Base-by-base conservation (phyloP, 2,113 vertebrate genomes). In the Acanthochromis polyacanthus region DNA sequence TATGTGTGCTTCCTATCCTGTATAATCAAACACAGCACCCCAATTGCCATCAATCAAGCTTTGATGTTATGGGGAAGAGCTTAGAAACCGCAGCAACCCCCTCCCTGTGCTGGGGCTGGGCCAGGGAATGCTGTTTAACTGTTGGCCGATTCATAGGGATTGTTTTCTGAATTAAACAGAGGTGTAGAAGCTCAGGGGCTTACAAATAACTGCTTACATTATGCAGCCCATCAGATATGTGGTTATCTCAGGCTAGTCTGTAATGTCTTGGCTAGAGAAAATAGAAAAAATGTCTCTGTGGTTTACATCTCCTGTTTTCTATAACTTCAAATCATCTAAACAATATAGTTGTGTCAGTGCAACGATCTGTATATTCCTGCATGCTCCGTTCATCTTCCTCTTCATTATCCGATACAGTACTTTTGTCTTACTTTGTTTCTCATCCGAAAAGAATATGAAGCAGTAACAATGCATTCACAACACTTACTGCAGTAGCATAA, bases 11-110 rank as follows among this genome's bases (percentile, higher is more conserved):
- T 84, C 71, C 71, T 65, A 36, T 85, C 69, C 62, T 22, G 55
- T 71, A 59, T 88, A 86, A 91, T 88, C 87, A 91, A 87, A 76
- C 73, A 17, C 71, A 82, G 83, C 67, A 82, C 75, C 48, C 81
- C 66, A 60, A 85, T 22, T 74, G 69, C 78, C 78, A 88, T 87
- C 85, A 82, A 84, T 89, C 81, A 89, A 74, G 76, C 80, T 80
- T 76, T 87, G 73, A 81, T 83, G 77, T 84, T 67, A 48, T 30
- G 4, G 19, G 32, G 69, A 68, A 69, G 62, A 78, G 66, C 55
- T 40, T 7, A 3, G 45, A 66, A 78, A 74, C 64, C 52, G 17
- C 52, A 69, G 55, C 23, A 58, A 32, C 55, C 51, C 30, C 62
- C n/a, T 72, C 63, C 23, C 19, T 3, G 50, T 16, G 17, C 70